Evolutionary conservation across 2,888 invertebrate species (phyloP), one percentile per base, ranked within the genome.

Genomic region (Diadromus collaris): DNA sequence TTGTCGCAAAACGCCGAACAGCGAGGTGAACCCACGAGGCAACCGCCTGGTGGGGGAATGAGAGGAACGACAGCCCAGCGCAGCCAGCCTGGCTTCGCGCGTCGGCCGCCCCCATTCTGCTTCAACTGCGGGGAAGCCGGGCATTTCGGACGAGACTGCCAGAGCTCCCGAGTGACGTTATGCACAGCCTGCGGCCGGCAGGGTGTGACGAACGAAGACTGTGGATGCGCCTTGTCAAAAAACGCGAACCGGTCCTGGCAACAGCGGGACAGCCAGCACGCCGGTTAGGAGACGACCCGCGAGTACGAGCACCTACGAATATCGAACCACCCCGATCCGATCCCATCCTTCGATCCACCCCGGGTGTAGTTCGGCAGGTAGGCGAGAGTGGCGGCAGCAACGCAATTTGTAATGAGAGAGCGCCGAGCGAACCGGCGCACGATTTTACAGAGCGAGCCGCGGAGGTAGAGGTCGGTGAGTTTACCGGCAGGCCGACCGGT

Each of bases 241-340:
- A 51, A 51, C 51, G 48, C 19, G 1, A 48, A 65, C 7, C 34
- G 65, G 34, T 16, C n/a, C 65, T 51, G 65, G 65, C 65, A 5
- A n/a, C 65, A 16, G 64, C 64, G 64, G 64, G 63, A 29, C 27
- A 24, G 64, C 65, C 34, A 67, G 65, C 13, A 51, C 51, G 16
- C 64, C 65, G 51, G 5, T 0, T 51, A 65, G 24, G 16, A 1
- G 7, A 34, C 1, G 2, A 5, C 32, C 65, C 51, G 48, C 65
- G 0, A n/a, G 51, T 19, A 5, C 13, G n/a, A 51, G 0, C 24
- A 10, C 9, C 51, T 0, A 24, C 21, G 9, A 13, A 1, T 6
- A 16, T 48, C 48, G 2, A 48, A 1, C 48, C 48, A 13, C 4
- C 2, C 6, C 10, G 46, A 46, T n/a, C n/a, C n/a, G n/a, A 46